A percentile compares a stretch with the other conserved stretches of the same genome.
Conservation (phyloP, 2,797 vertebrate genomes). For the Bradypodion ventrale region DNA sequence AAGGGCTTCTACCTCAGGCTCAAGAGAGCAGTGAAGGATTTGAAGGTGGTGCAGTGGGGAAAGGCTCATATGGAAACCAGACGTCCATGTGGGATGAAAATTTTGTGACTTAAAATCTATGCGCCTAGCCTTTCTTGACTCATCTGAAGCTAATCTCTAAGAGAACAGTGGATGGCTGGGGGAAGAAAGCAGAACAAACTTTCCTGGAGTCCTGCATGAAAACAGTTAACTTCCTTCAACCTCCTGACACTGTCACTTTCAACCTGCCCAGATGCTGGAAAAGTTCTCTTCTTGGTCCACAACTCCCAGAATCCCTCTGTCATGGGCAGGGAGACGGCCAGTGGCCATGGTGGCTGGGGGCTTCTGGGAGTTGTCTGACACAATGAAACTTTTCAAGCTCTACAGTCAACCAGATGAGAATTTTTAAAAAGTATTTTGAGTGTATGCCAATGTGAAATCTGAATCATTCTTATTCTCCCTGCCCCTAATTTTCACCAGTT, state of each 20-base stretch:
- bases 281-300: background rate
- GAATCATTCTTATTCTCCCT: background rate
- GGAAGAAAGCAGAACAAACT: background rate
- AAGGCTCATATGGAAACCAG: background rate
- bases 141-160: background rate
- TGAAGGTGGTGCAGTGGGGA: background rate
- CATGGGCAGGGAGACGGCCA: no score
- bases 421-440: background rate
- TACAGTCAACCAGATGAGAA: background rate
- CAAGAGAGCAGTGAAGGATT: background rate
- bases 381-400: background rate
- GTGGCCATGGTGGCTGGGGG: background rate
- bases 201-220: background rate
- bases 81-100: background rate
- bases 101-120: background rate
- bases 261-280: background rate
- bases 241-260: background rate
- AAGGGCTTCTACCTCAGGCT: background rate
- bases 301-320: background rate
- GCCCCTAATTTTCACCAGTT: background rate
- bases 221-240: no score
- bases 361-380: background rate
- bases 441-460: conserved; percentile 11
- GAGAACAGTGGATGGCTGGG: background rate
- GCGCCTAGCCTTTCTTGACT: background rate